Evolutionary conservation across 2,888 invertebrate genomes (phyloP), one percentile per base, ranked within the genome.

Genomic region (Caenorhabditis sp.): DNA sequence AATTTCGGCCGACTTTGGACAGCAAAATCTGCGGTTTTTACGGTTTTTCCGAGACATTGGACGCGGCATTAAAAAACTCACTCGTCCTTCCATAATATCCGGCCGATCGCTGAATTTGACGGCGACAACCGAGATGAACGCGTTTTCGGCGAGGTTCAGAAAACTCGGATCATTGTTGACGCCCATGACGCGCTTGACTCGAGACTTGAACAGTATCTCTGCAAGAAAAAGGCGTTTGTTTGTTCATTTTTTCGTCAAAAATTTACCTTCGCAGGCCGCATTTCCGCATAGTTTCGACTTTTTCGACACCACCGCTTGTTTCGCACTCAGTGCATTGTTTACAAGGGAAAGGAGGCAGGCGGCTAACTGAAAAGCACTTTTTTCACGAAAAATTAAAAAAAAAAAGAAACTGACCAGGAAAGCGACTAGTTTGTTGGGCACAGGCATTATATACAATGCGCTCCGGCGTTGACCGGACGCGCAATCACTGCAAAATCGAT

Each of bases 41-140:
- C n/a, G n/a, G n/a, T n/a, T n/a, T n/a, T n/a, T n/a, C n/a, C n/a
- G n/a, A n/a, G n/a, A n/a, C n/a, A n/a, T n/a, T n/a, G n/a, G n/a
- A n/a, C n/a, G n/a, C n/a, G n/a, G n/a, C n/a, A n/a, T n/a, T n/a
- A n/a, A 37, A 27, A 61, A 48, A 37, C 63, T 48, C 26, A 81
- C 82, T 46, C 59, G 61, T 70, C 77, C 83, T 39, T 84, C 84
- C 76, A 79, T 80, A 32, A 84, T 80, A 66, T 84, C 84, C 8
- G 62, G 43, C 53, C 84, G 75, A 74, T 84, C 82, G 50, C 83
- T 83, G 61, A 80, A 84, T 50, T 84, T 84, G 30, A 84, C 71
- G 39, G 80, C 80, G 15, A 78, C 52, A 17, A 84, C 75, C 8
- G 81, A 75, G 15, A 83, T 63, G 17, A 65, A 45, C 27, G 70